phyloP scores from a whole-genome alignment of 2,888 invertebrate genomes.

The Itoplectis maculator region DNA sequence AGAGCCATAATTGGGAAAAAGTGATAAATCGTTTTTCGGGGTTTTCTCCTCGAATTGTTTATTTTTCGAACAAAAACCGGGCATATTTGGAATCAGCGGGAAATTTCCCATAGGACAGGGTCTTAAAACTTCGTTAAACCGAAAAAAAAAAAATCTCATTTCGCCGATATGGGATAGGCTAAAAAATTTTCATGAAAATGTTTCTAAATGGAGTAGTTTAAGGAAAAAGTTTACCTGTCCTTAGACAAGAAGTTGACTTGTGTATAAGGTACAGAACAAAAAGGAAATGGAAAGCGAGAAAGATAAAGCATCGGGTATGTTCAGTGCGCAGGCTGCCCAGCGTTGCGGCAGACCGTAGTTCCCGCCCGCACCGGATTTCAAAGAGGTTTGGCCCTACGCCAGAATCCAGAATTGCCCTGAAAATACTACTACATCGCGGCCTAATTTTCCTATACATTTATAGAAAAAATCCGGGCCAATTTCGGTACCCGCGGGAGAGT shows the following conservation, averaged over 20 bases:
- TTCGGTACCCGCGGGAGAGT: slow-evolving; percentile 35
- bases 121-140: no score
- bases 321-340: slow-evolving; percentile 35
- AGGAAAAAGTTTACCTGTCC: slow-evolving; percentile 8
- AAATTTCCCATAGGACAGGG: no score
- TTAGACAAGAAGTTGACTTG: slow-evolving; percentile 21
- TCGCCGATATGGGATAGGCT: no score
- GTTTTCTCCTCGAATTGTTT: no score
- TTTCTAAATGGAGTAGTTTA: neutral
- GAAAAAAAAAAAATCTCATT: no score
- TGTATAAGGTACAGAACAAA: slow-evolving; percentile 9
- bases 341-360: slow-evolving; percentile 45
- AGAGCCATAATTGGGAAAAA: no score
- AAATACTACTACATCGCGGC: slow-evolving; percentile 67
- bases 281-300: slow-evolving; percentile 35
- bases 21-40: no score
- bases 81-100: no score
- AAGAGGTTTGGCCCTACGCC: slow-evolving; percentile 72
- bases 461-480: slow-evolving; percentile 56
- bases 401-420: slow-evolving; percentile 71
- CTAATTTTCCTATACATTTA: slow-evolving; percentile 69
- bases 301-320: slow-evolving; percentile 38
- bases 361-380: slow-evolving; percentile 67
- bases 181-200: no score
- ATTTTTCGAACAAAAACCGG: no score